phyloP scores from a whole-genome alignment of 2,113 vertebrate genomes.

The Pituophis catenifer region DNA sequence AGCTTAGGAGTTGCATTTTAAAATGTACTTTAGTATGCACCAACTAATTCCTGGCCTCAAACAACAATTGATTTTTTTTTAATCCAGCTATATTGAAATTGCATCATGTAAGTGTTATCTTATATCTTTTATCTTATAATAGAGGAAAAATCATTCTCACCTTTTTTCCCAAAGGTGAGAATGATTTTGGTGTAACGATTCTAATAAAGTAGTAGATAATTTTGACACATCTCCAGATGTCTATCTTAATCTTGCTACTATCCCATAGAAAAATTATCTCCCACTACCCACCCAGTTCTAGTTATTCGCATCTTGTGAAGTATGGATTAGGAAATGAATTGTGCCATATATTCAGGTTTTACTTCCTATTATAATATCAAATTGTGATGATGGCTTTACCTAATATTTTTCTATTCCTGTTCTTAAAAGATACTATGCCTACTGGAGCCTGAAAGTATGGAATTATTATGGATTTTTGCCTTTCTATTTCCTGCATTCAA shows the following conservation, averaged over 20 bases:
- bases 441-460: background rate
- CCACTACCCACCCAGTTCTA: rapidly evolving
- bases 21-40: background rate
- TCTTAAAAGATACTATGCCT: conserved; percentile 30
- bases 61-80: background rate
- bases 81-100: background rate
- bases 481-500: conserved; percentile 41
- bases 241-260: conserved; percentile 29
- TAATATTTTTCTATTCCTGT: conserved; percentile 39
- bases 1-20: background rate
- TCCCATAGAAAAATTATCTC: background rate
- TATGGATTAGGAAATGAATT: conserved; percentile 37
- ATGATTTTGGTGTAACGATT: background rate
- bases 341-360: conserved; percentile 52
- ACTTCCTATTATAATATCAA: conserved; percentile 28
- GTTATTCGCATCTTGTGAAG: conserved; percentile 39
- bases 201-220: too few species aligned
- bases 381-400: conserved; percentile 48
- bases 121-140: background rate
- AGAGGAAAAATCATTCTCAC: too few species aligned
- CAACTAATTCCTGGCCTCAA: background rate
- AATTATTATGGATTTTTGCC: conserved; percentile 41
- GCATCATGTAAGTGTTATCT: background rate
- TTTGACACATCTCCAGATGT: background rate
- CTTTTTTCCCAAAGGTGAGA: background rate